Evolutionary conservation across 2,113 vertebrate species (phyloP).

Genomic region (Piaya cayana): DNA sequence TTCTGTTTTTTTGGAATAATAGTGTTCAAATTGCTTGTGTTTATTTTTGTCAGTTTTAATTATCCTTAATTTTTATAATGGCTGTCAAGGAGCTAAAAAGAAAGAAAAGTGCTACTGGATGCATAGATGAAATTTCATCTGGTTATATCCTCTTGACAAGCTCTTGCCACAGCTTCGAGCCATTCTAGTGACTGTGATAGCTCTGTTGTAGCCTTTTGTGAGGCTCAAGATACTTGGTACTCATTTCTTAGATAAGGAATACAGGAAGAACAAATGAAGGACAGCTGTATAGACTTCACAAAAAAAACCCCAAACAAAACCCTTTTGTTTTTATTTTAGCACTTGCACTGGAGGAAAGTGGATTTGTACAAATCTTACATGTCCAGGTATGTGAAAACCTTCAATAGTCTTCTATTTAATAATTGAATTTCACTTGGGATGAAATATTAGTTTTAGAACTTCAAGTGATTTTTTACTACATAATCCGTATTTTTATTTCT

Average conservation of each 20-base stretch:
- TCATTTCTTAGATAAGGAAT: background rate
- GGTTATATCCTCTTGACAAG: background rate
- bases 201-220: background rate
- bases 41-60: background rate
- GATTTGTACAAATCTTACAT: conserved; percentile 89
- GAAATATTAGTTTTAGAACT: background rate
- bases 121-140: background rate
- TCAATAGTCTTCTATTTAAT: background rate
- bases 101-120: background rate
- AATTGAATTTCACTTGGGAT: background rate
- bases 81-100: background rate
- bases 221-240: background rate
- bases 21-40: background rate
- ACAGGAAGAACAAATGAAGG: background rate
- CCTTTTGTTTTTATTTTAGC: conserved; percentile 79
- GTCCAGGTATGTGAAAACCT: conserved; percentile 81
- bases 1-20: background rate
- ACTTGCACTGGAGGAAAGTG: conserved; percentile 89
- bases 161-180: background rate
- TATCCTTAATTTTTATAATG: background rate
- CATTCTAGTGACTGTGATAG: background rate
- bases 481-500: background rate
- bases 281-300: background rate
- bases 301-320: background rate
- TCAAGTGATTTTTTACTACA: background rate